Percentiles rank a stretch among this genome's conserved stretches.
Evolutionary conservation across 2,113 vertebrate species (phyloP).

Genomic region (Plotosus lineatus): DNA sequence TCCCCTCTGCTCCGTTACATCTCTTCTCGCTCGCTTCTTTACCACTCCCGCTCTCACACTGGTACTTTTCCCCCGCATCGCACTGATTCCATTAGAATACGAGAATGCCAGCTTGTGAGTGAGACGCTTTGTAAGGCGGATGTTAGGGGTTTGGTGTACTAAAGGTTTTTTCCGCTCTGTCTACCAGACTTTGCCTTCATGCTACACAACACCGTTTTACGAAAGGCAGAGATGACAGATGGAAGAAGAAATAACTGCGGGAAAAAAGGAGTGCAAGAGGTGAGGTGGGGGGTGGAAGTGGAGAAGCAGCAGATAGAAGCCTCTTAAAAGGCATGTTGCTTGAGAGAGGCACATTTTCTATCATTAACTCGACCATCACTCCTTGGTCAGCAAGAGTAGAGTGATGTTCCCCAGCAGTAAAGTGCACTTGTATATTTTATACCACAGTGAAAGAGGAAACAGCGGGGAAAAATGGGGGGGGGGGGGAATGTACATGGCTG

Average conservation of each 20-base stretch:
- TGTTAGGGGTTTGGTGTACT: background rate
- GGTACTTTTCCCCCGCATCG: background rate
- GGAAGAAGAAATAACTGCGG: background rate
- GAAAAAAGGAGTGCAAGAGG: background rate
- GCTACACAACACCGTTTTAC: constrained; percentile 17
- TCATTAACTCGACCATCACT: constrained; percentile 55
- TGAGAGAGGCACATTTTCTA: constrained; percentile 52
- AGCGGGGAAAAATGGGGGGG: background rate
- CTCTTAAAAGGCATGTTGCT: constrained; percentile 59
- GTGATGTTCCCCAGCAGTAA: constrained; percentile 28
- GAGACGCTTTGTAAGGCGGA: background rate
- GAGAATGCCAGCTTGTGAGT: background rate
- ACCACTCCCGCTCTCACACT: background rate
- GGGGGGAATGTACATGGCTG: background rate
- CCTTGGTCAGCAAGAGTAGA: constrained; percentile 60
- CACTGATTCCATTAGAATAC: constrained; percentile 4
- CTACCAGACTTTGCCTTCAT: constrained; percentile 5
- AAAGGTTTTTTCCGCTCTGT: background rate
- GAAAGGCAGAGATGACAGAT: constrained; percentile 14
- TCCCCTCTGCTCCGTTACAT: constrained; percentile 34
- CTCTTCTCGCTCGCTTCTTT: constrained; percentile 8
- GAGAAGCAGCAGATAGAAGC: constrained; percentile 43
- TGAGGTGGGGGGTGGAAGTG: constrained; percentile 13
- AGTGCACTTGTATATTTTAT: constrained; percentile 46
- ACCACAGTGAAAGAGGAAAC: constrained; percentile 21